These are phyloP conservation scores for Sigmodon hispidus DNA, from an alignment of 2,113 vertebrate genomes.

Conservation along the genomic window DNA sequence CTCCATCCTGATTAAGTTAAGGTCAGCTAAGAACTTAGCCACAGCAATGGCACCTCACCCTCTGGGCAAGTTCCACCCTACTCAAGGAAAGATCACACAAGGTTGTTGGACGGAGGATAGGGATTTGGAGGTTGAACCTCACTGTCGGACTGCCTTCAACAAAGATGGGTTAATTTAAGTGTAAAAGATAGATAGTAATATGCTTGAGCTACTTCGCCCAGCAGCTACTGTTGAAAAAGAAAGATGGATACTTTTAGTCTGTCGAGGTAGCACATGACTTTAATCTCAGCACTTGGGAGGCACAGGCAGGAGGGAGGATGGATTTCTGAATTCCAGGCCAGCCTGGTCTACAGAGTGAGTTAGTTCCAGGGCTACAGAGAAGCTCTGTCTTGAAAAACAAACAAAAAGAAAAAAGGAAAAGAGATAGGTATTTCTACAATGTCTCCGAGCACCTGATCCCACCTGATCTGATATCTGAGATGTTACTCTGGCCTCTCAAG, in stretches of 20 bases:
- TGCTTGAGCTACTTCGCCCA: too few relatives aligned
- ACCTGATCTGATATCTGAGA: not conserved
- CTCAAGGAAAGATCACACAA: not conserved
- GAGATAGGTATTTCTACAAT: not conserved
- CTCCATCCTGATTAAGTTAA: not conserved
- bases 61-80: not conserved
- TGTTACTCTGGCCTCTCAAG: not conserved
- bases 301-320: not conserved
- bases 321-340: not conserved
- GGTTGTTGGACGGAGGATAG: not conserved
- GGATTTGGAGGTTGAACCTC: too few relatives aligned
- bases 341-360: not conserved
- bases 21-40: too few relatives aligned
- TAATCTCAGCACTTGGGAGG: not conserved
- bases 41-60: not conserved
- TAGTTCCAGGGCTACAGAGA: not conserved
- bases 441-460: not conserved
- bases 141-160: not conserved
- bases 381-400: not conserved
- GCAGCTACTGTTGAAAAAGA: too few relatives aligned
- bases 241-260: not conserved
- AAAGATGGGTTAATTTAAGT: too few relatives aligned
- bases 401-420: not conserved
- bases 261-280: not conserved
- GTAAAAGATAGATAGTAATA: too few relatives aligned